Evolutionary conservation across 1,140 invertebrate genomes (phyloP), one percentile per base, ranked within the genome.

Genomic region (Sesamia nonagrioides): DNA sequence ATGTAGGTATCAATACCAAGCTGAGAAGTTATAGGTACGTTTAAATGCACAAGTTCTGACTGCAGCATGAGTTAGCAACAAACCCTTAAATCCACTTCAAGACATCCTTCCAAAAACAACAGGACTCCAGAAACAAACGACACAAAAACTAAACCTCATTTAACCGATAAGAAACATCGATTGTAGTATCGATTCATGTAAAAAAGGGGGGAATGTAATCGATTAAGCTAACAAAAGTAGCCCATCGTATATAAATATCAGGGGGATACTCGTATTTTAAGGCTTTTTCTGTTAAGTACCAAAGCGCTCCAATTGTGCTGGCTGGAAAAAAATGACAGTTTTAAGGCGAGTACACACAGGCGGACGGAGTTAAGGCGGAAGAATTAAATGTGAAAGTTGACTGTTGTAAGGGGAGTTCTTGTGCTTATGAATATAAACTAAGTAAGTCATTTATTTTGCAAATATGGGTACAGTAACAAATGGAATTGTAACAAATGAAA

Each of bases 301-400:
- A 68, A 50, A 72, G 72, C 78, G 77, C 78, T 68, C 74, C 88
- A 90, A 89, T 91, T 90, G 89, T 86, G 81, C 75, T 27, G 33
- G 27, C 33, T 68, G 58, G 68, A 83, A 92, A 91, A 92, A 91
- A 89, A 86, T 89, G 87, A 89, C 88, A 85, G 86, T 86, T 87
- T 69, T 33, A 89, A 87, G 66, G 18, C 2, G 13, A 7, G 40
- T 50, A 6, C 3, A 69, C 18, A 69, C 21, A 9, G 6, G 13
- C 21, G 33, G 60, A 15, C 4, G 15, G 17, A 6, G 33, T 37
- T 61, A 5, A 52, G 7, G 52, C 52, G 52, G 8, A 21, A 27
- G 52, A 21, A 58, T 58, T 58, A 58, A 9, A 9, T 6, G 1
- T 40, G 37, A 2, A 27, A 40, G 6, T 40, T 40, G 6, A 40